Evolutionary conservation across 2,888 invertebrate genomes (phyloP), one percentile per base, ranked within the genome.

Genomic region (Coelinius sp.): DNA sequence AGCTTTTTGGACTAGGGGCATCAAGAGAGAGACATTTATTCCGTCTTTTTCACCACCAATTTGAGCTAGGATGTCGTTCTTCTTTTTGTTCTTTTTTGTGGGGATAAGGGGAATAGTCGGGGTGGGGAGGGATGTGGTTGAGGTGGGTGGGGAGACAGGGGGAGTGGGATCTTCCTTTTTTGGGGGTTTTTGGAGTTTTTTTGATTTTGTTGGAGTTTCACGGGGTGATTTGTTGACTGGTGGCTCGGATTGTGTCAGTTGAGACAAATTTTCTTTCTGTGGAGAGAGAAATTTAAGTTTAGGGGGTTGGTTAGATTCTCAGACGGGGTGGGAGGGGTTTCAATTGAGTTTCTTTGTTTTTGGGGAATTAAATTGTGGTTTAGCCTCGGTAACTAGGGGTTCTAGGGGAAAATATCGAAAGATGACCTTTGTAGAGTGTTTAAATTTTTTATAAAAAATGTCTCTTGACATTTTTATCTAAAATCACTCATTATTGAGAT

Each of bases 1-100:
- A 75, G 96, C 94, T 80, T 93, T 93, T 78, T 93, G 93, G 74
- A 97, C 93, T 63, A 94, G 90, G 35, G 93, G 91, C 85, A 93
- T 92, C 75, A 95, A 83, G 77, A 94, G 90, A 69, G 91, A 92
- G 25, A 93, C 92, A 75, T 92, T 93, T 78, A 94, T 90, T 62
- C 92, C 93, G 82, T 93, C 92, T 81, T 91, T 90, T 79, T 93
- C 93, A 64, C 92, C 92, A 24, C 93, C 88, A 78, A 91, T 88
- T 81, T 91, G 91, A 72, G 90, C 89, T 49, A 90, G 84, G 44
- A 89, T 88, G 76, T 92, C 92, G 80, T 89, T 90, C 83, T 91
- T 92, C 86, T 91, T 92, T 83, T 91, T 92, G 80, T 90, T 90
- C 78, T 89, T 90, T 78, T 86, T 72, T 2, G 85, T 80, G 49